A percentile compares a stretch with the other conserved stretches of the same genome.
Evolutionary conservation across 1,140 invertebrate genomes (phyloP).

Genomic region (Gonioctena quinquepunctata): DNA sequence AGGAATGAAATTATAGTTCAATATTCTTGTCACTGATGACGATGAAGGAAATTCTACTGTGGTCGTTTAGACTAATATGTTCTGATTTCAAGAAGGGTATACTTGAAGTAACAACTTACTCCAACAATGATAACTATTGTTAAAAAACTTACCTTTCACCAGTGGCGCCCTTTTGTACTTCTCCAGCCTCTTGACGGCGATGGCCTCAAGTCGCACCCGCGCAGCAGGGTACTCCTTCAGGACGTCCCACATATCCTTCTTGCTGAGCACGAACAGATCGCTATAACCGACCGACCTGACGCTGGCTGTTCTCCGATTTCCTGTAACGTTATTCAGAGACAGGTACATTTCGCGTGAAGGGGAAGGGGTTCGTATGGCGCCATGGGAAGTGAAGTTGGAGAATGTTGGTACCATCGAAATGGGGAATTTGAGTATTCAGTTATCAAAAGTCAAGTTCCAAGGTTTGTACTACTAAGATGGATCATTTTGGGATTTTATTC

Average conservation of each 20-base stretch:
- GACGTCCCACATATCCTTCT: constrained; percentile 99
- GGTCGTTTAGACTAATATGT: too few relatives aligned
- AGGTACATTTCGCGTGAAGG: neutral
- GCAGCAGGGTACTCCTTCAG: constrained; percentile 98
- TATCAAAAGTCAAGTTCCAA: too few relatives aligned
- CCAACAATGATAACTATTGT: neutral
- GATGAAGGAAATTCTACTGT: too few relatives aligned
- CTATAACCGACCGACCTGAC: constrained; percentile 98
- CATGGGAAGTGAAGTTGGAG: neutral
- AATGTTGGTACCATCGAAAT: neutral
- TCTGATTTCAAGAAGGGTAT: too few relatives aligned
- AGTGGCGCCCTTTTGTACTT: constrained; percentile 93
- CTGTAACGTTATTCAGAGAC: constrained; percentile 58
- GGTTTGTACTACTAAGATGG: too few relatives aligned
- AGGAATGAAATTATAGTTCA: too few relatives aligned
- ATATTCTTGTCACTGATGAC: too few relatives aligned
- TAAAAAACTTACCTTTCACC: constrained; percentile 76
- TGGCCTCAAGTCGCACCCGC: constrained; percentile 92
- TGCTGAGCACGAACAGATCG: constrained; percentile 96
- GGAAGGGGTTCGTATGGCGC: neutral
- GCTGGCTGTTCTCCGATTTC: constrained; percentile 94
- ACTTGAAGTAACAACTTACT: too few relatives aligned
- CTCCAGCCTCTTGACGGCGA: constrained; percentile 94
- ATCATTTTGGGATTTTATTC: too few relatives aligned
- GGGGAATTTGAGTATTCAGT: too few relatives aligned